These are phyloP conservation scores for Hydrozoanthus tunicans DNA, from an alignment of 64 coral and sea anemone species.

Conservation along the genomic window DNA sequence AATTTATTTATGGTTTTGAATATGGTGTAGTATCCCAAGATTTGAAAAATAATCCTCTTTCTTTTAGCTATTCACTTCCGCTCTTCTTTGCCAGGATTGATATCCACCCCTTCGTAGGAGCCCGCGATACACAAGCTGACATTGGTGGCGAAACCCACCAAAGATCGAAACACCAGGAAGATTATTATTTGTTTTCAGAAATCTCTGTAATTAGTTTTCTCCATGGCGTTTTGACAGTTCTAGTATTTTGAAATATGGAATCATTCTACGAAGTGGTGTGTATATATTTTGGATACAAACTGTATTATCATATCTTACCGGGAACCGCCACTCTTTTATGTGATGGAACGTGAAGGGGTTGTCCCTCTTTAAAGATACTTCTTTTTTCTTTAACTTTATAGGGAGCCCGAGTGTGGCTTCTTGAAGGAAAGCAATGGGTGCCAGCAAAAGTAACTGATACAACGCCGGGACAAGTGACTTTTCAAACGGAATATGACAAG, in stretches of 20 bases:
- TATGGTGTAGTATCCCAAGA: not conserved
- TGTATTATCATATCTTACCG: not conserved
- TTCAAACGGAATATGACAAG: constrained; percentile 88
- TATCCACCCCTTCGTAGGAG: not conserved
- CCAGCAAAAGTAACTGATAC: constrained; percentile 78
- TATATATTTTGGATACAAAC: constrained; percentile 36
- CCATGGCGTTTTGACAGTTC: constrained; percentile 52
- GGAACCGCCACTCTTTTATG: constrained; percentile 50
- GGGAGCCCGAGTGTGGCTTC: constrained; percentile 90
- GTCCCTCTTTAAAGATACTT: not conserved
- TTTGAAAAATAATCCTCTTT: not conserved
- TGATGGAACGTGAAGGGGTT: constrained; percentile 51
- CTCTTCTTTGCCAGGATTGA: not conserved
- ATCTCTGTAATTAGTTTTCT: not conserved
- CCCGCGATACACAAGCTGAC: constrained; percentile 40
- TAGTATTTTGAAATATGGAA: constrained; percentile 65
- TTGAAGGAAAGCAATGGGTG: constrained; percentile 94
- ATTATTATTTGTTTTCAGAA: constrained; percentile 15
- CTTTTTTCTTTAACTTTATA: constrained; percentile 24
- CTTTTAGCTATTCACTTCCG: not conserved
- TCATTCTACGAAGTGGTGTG: constrained; percentile 95
- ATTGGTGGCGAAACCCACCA: not conserved
- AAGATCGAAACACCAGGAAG: not conserved
- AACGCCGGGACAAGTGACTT: constrained; percentile 74
- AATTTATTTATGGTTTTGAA: not conserved